Evolutionary conservation across 2,113 vertebrate species (phyloP), one percentile per base, ranked within the genome.

Genomic region (Panthera tigris): DNA sequence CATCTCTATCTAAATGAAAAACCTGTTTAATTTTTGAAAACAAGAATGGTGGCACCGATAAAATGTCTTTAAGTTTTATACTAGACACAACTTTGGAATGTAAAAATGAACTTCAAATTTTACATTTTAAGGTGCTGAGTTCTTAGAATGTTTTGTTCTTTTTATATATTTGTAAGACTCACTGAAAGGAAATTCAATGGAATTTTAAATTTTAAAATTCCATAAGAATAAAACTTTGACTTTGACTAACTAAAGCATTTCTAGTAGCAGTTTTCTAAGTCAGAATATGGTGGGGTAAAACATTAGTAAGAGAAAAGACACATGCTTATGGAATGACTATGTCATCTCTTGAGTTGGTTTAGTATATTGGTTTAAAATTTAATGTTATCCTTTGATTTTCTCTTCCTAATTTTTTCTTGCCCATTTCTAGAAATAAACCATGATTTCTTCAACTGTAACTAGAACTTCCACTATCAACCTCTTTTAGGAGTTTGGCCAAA

Each of bases 191-290:
- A 93, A 86, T 68, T 69, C 21, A 95, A 18, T 92, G 48, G 50
- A 33, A 85, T 81, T 94, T 85, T 52, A 69, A 98, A 96, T 76
- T 87, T 74, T 90, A 88, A 97, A 87, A 81, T 83, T 31, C 8
- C 36, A 84, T 55, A 10, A 91, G 19, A 97, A 50, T 78, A 89
- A 71, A 96, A 74, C 78, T 61, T 71, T 90, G 36, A 45, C 14
- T 76, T 76, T 92, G 18, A 83, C 52, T 81, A 97, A 16, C 15
- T 91, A 52, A 93, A 93, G 27, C 3, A 65, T 79, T 7, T 90
- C 25, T 81, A 81, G 16, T 31, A 78, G 31, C 36, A n/a, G 76
- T 87, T 91, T 93, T 91, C 91, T 73, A 55, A 65, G 50, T 87
- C 76, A 68, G 71, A 85, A 89, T 5, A 48, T 89, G 31, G 4